A percentile compares a stretch with the other conserved stretches of the same genome.
Evolutionary conservation across 2,888 invertebrate genomes (phyloP).

Genomic region (Patella depressa): DNA sequence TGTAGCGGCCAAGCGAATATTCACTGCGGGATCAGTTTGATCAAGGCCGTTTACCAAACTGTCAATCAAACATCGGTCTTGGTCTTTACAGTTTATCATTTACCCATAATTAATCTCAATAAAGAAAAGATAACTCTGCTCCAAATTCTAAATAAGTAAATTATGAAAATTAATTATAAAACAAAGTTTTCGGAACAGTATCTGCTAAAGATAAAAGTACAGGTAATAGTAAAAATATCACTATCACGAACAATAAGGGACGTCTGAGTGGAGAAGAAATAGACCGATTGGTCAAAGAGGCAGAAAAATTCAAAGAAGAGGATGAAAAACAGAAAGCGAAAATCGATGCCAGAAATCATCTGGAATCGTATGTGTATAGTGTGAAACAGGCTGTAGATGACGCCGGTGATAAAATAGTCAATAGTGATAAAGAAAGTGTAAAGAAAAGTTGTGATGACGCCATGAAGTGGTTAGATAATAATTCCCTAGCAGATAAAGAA

Average conservation of each 20-base stretch:
- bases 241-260: slow-evolving; percentile 90
- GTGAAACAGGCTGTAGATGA: slow-evolving; percentile 77
- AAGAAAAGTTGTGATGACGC: slow-evolving; percentile 74
- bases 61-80: too few relatives aligned
- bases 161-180: too few relatives aligned
- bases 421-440: slow-evolving; percentile 81
- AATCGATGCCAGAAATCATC: slow-evolving; percentile 56
- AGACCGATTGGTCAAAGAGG: slow-evolving; percentile 77
- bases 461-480: slow-evolving; percentile 85
- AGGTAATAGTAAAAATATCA: slow-evolving; percentile 85
- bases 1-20: too few relatives aligned
- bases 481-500: slow-evolving; percentile 81
- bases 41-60: too few relatives aligned
- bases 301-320: slow-evolving; percentile 64
- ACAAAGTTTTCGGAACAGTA: too few relatives aligned
- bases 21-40: too few relatives aligned
- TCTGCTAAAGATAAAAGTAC: slow-evolving; percentile 80
- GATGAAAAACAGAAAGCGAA: slow-evolving; percentile 64
- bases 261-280: slow-evolving; percentile 87
- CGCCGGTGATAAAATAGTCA: slow-evolving; percentile 75
- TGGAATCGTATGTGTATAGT: slow-evolving; percentile 62
- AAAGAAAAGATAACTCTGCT: too few relatives aligned
- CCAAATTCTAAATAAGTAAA: too few relatives aligned
- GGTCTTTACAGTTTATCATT: too few relatives aligned
- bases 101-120: too few relatives aligned